Percentiles rank a stretch among this genome's conserved stretches.
Conservation (phyloP, 1,140 invertebrate species). For the Drosophila littoralis region DNA sequence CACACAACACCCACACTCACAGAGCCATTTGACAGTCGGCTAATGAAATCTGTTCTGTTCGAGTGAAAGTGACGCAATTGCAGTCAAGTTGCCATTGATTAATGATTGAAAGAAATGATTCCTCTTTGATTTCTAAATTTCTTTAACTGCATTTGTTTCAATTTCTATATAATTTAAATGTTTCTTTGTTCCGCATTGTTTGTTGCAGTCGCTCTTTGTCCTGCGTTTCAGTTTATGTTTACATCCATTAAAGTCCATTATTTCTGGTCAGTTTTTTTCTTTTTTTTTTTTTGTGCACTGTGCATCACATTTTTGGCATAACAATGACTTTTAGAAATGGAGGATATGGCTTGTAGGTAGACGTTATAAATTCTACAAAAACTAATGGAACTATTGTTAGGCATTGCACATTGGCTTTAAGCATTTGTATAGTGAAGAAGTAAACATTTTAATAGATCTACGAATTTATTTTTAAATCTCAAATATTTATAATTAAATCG, state of each 20-base stretch:
- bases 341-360: conserved; percentile 9
- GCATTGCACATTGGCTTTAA: background rate
- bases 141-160: conserved; percentile 32
- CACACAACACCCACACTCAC: conserved; percentile 20
- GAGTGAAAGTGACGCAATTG: conserved; percentile 53
- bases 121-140: conserved; percentile 21
- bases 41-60: conserved; percentile 57
- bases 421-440: too few relatives aligned
- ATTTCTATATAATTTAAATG: conserved; percentile 45
- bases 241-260: conserved; percentile 39
- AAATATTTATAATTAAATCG: too few relatives aligned
- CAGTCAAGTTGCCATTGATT: conserved; percentile 43
- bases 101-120: conserved; percentile 32
- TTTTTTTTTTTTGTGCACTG: conserved; percentile 2
- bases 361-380: conserved; percentile 8
- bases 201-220: conserved; percentile 4
- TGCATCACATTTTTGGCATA: conserved; percentile 15
- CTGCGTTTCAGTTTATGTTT: background rate
- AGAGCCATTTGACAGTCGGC: conserved; percentile 58
- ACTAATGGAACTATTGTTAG: conserved; percentile 47
- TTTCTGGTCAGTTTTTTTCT: conserved; percentile 2
- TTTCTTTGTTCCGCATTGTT: conserved; percentile 11
- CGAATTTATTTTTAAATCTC: too few relatives aligned
- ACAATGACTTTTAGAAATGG: conserved; percentile 31
- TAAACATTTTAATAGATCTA: too few relatives aligned